Conservation (phyloP, 35 echinoderm and acorn worm species). For the Anneissia japonica region DNA sequence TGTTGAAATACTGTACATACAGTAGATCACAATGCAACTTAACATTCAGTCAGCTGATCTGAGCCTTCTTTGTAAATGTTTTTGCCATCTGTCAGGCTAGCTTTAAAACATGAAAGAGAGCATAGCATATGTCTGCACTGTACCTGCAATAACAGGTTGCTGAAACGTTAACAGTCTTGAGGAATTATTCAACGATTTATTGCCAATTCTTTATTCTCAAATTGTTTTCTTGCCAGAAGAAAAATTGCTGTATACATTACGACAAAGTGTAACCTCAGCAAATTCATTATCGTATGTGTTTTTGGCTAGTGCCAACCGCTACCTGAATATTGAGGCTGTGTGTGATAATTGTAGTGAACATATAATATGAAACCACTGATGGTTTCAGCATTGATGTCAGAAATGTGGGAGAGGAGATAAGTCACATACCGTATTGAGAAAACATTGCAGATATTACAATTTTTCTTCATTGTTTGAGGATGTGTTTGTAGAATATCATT, state of each 20-base stretch:
- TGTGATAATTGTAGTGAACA: too few species aligned
- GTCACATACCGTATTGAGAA: too few species aligned
- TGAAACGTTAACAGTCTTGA: background rate
- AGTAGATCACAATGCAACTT: background rate
- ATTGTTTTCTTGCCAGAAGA: too few species aligned
- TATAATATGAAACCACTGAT: too few species aligned
- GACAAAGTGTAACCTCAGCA: background rate
- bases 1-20: background rate
- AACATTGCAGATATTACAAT: too few species aligned
- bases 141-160: background rate
- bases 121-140: background rate
- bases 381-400: too few species aligned
- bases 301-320: background rate
- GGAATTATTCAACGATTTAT: background rate
- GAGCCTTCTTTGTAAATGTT: background rate
- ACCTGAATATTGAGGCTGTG: background rate
- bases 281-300: background rate
- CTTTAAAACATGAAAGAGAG: background rate
- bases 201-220: background rate
- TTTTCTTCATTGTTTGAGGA: too few species aligned
- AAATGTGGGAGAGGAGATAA: too few species aligned
- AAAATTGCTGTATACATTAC: background rate
- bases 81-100: background rate
- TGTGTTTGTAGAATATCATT: too few species aligned
- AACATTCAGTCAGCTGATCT: background rate